A percentile compares a stretch with the other conserved stretches of the same genome.
Conservation (phyloP, 1,140 invertebrate genomes). For the Cryptotermes secundus region DNA sequence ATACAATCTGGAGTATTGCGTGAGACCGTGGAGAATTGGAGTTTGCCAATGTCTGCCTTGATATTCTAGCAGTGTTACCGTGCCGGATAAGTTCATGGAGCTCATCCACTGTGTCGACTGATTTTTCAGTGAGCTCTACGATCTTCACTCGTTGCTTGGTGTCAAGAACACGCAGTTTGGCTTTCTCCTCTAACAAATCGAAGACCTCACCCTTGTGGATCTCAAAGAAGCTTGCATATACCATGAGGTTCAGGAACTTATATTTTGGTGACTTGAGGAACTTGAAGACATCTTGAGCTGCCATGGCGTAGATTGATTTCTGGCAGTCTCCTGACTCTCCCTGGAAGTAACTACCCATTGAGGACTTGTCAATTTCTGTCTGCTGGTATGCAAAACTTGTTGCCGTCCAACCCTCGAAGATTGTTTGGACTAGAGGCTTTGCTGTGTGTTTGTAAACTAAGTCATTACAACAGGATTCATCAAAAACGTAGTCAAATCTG, state of each 20-base stretch:
- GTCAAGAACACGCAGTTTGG: conserved; percentile 90
- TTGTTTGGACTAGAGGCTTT: conserved; percentile 88
- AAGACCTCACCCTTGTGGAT: conserved; percentile 97
- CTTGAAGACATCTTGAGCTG: conserved; percentile 88
- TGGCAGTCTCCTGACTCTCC: conserved; percentile 83
- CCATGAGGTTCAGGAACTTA: conserved; percentile 72
- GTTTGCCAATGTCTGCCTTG: conserved; percentile 91
- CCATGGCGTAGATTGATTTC: conserved; percentile 85
- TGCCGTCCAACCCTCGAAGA: conserved; percentile 95
- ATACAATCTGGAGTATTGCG: conserved; percentile 87
- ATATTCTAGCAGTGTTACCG: conserved; percentile 80
- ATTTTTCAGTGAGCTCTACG: conserved; percentile 87
- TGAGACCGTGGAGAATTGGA: conserved; percentile 92
- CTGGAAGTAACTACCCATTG: conserved; percentile 85
- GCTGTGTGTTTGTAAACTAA: conserved; percentile 95
- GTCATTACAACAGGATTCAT: conserved; percentile 94
- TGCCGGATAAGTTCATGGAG: conserved; percentile 84
- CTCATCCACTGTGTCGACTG: conserved; percentile 82
- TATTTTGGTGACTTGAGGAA: conserved; percentile 75
- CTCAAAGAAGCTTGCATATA: conserved; percentile 93
- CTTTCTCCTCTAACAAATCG: conserved; percentile 93
- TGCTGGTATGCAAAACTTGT: conserved; percentile 98
- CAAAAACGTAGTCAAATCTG: conserved; percentile 98
- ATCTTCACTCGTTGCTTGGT: conserved; percentile 88
- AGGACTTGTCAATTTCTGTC: conserved; percentile 89